These are phyloP conservation scores for Teinopalpus imperialis DNA, from an alignment of 2,888 invertebrate species.

Conservation along the genomic window DNA sequence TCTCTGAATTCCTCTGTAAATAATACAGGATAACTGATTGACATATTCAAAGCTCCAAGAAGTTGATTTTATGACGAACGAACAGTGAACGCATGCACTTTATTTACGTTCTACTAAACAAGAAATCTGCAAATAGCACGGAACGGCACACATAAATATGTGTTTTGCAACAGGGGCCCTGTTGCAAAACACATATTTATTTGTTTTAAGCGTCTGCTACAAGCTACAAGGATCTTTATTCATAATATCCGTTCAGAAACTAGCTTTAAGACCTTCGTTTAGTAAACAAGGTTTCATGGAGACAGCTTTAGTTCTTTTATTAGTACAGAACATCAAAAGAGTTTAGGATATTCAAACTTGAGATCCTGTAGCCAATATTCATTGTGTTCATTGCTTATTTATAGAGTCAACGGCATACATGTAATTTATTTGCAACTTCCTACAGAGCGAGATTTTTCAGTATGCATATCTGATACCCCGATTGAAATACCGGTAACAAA, in stretches of 20 bases:
- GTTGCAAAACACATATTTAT: slow-evolving; percentile 19
- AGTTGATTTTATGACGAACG: slow-evolving; percentile 21
- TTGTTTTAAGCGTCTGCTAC: background rate
- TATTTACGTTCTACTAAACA: slow-evolving; percentile 28
- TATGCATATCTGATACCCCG: slow-evolving; percentile 16
- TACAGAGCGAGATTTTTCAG: slow-evolving; percentile 32
- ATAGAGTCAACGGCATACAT: slow-evolving; percentile 28
- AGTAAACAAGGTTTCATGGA: slow-evolving; percentile 10
- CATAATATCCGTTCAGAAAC: background rate
- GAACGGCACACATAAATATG: too few relatives aligned
- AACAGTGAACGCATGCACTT: slow-evolving; percentile 15
- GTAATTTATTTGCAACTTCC: slow-evolving; percentile 33
- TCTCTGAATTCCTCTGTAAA: slow-evolving; percentile 15
- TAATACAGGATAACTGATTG: slow-evolving; percentile 12
- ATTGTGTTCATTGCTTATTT: slow-evolving; percentile 29
- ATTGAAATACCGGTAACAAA: too few relatives aligned
- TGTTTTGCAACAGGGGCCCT: too few relatives aligned
- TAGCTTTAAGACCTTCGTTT: slow-evolving; percentile 6
- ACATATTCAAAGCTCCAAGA: slow-evolving; percentile 14
- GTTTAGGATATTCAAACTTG: slow-evolving; percentile 7
- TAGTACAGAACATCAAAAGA: slow-evolving; percentile 21
- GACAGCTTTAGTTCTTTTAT: slow-evolving; percentile 8
- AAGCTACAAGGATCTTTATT: slow-evolving; percentile 19
- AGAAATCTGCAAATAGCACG: slow-evolving; percentile 31
- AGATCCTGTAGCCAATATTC: slow-evolving; percentile 16